Base-by-base conservation (phyloP, 2,888 invertebrate species). In the Drosophila neonasuta region DNA sequence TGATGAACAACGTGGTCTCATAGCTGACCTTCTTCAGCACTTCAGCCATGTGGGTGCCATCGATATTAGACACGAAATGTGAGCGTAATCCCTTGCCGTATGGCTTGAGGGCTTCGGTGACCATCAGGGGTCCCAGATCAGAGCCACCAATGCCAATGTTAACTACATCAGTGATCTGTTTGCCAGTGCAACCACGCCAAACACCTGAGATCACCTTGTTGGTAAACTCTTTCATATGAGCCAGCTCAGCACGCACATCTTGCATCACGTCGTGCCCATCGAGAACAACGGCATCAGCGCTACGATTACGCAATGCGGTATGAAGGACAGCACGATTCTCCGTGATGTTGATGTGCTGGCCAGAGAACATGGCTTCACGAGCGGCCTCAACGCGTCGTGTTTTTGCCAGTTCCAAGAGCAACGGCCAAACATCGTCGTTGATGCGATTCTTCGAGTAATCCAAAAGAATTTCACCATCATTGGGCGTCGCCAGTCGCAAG, bases 81-180 rank as follows among this genome's bases (percentile, higher is more conserved):
- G 93, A 93, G 71, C 94, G 94, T 3, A 98, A 94, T 1, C 98
- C 97, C 83, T 95, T 93, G 79, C 95, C 95, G 88, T 95, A 98
- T 11, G 97, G 96, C 87, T 97, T 97, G 57, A 99, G 92, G 0
- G 99, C 98, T 92, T 99, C 99, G 0, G 99, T 99, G 45, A 99
- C 99, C 99, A 99, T 99, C 49, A 98, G 92, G 0, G 99, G 99
- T 2, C 99, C 99, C 89, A 99, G 93, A 92, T 99, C 99, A 1
- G 99, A 99, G 39, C 99, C 99, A 34, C 99, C 99, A 88, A 99
- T 99, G 67, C 99, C 99, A 91, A 99, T 99, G 91, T 99, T 99
- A 67, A 99, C 96, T 41, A 99, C 97, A 92, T 99, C 99, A 50
- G 97, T 97, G 68, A 99, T 99, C 66, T 95, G 91, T 91, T 98